These are phyloP conservation scores for Linurgus olivaceus DNA, from an alignment of 2,797 vertebrate genomes.

Conservation along the genomic window DNA sequence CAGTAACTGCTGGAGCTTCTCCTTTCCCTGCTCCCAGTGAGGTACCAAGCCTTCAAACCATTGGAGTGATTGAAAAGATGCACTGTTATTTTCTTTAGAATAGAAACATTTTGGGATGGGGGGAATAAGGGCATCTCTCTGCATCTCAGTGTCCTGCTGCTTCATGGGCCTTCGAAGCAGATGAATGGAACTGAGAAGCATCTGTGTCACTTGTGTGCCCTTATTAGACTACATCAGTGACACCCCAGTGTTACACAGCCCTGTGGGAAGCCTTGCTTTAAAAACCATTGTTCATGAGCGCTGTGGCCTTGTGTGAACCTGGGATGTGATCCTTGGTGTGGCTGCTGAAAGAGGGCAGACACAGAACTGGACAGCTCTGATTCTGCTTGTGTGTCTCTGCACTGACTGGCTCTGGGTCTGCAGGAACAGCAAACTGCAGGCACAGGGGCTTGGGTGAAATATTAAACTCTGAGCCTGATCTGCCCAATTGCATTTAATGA, in stretches of 20 bases:
- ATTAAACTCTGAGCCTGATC: not conserved
- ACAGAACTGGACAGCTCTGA: not conserved
- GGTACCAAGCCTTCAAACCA: not conserved
- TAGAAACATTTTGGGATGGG: not conserved
- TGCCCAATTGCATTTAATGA: not conserved
- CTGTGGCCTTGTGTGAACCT: not conserved
- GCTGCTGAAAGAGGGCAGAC: not conserved
- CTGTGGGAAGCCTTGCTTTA: not conserved
- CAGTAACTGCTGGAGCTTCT: not conserved
- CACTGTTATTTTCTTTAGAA: not conserved
- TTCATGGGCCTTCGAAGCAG: not conserved
- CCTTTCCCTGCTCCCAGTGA: not conserved
- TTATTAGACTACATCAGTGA: not conserved
- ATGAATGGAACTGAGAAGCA: not conserved
- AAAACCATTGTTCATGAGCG: not conserved
- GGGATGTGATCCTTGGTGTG: not conserved
- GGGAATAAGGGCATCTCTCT: not conserved
- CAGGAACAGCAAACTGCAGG: not conserved
- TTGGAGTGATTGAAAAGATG: not conserved
- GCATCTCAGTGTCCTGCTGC: not conserved
- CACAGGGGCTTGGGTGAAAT: not conserved
- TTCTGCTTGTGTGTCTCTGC: not conserved
- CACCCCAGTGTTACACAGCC: not conserved
- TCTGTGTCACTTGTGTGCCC: not conserved
- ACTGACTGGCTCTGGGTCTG: not conserved